Conservation (phyloP, 2,113 vertebrate genomes). For the Phodopus roborovskii region DNA sequence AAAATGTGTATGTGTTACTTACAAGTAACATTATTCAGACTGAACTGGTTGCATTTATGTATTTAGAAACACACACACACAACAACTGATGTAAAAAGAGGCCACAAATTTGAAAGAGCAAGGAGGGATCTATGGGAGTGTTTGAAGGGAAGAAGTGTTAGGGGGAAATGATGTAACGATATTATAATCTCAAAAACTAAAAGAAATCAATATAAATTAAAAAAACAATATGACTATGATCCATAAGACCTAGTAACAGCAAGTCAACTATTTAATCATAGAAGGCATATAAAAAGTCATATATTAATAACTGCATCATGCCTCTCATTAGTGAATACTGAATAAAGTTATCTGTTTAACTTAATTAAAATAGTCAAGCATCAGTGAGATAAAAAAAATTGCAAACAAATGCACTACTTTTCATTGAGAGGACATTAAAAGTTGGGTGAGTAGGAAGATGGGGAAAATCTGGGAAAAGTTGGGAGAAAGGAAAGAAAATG, state of each 20-base stretch:
- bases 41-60: neutral
- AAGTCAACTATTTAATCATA: neutral
- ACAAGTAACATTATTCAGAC: neutral
- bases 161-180: neutral
- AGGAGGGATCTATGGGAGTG: neutral
- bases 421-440: neutral
- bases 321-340: neutral
- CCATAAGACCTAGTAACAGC: neutral
- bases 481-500: neutral
- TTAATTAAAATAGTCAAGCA: slow-evolving; percentile 36
- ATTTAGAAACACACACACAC: neutral
- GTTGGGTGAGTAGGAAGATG: neutral
- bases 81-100: neutral
- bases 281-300: neutral
- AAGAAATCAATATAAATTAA: neutral
- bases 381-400: slow-evolving; percentile 38
- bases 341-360: neutral
- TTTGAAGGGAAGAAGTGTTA: neutral
- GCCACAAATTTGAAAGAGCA: neutral
- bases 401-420: neutral
- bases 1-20: neutral
- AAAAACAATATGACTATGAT: neutral
- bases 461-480: neutral
- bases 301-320: neutral
- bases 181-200: neutral